Conservation (phyloP, 2,888 invertebrate species). For the Atethmia centrago region DNA sequence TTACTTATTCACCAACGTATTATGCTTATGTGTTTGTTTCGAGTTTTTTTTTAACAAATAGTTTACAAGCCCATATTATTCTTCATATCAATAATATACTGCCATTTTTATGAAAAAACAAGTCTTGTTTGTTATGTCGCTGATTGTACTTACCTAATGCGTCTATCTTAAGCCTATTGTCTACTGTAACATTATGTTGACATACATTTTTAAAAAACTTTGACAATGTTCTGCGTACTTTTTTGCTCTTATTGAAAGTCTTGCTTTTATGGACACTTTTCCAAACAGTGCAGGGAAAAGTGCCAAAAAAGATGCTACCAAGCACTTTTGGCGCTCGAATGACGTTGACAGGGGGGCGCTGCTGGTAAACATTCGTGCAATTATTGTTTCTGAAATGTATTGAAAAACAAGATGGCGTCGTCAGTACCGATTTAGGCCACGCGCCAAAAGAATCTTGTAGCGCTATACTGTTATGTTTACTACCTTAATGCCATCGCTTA, state of each 20-base stretch:
- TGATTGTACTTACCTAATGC: constrained; percentile 33
- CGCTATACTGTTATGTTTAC: neutral
- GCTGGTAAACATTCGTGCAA: too few species aligned
- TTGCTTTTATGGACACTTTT: neutral
- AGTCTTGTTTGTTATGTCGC: constrained; percentile 17
- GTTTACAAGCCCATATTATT: constrained; percentile 51
- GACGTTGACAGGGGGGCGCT: neutral
- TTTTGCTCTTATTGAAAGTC: too few species aligned
- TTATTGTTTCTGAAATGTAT: neutral
- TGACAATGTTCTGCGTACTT: neutral
- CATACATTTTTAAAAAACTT: neutral
- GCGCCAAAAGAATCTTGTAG: too few species aligned
- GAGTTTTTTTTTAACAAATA: neutral
- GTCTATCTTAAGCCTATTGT: constrained; percentile 23
- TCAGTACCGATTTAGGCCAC: neutral
- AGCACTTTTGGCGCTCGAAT: neutral
- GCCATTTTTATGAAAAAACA: constrained; percentile 41
- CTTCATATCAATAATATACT: constrained; percentile 65
- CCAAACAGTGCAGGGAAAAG: neutral
- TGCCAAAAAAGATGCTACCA: too few species aligned
- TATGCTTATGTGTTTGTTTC: neutral
- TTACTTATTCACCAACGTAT: constrained; percentile 1
- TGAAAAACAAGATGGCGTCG: neutral
- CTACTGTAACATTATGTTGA: constrained; percentile 19
- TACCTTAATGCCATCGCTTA: neutral